Conservation (phyloP, 2,888 invertebrate species). For the Papilio elwesi region DNA sequence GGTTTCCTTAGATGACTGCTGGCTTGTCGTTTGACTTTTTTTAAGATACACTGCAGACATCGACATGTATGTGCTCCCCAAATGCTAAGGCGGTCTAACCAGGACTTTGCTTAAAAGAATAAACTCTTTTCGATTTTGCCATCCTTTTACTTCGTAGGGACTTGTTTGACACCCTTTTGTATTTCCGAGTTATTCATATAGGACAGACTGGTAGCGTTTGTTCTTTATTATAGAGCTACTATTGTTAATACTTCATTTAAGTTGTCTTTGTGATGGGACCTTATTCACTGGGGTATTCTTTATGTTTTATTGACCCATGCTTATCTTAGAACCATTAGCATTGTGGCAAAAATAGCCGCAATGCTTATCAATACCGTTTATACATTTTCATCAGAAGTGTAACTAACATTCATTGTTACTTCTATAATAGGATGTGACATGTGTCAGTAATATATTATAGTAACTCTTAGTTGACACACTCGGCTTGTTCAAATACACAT, state of each 20-base stretch:
- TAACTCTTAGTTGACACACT: not conserved
- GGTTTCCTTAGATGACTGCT: not conserved
- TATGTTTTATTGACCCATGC: not conserved
- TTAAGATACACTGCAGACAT: not conserved
- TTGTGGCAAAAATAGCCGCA: not conserved
- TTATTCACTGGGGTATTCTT: not conserved
- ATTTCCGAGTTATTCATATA: no score
- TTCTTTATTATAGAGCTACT: no score
- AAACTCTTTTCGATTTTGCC: no score
- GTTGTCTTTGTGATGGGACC: no score
- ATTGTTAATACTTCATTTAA: no score
- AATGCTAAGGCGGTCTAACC: not conserved
- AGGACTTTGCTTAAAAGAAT: not conserved
- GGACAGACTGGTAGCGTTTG: no score
- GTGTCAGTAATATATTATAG: not conserved
- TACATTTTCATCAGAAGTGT: not conserved
- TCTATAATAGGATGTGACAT: not conserved
- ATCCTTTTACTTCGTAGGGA: no score
- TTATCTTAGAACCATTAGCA: not conserved
- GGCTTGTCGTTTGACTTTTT: no score
- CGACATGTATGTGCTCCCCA: not conserved
- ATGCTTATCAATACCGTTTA: conserved; percentile 3
- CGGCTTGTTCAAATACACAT: no score
- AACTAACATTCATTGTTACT: not conserved
- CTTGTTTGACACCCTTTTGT: no score